Evolutionary conservation across 1,140 invertebrate species (phyloP), one percentile per base, ranked within the genome.

Genomic region (Saxidomus purpurata): DNA sequence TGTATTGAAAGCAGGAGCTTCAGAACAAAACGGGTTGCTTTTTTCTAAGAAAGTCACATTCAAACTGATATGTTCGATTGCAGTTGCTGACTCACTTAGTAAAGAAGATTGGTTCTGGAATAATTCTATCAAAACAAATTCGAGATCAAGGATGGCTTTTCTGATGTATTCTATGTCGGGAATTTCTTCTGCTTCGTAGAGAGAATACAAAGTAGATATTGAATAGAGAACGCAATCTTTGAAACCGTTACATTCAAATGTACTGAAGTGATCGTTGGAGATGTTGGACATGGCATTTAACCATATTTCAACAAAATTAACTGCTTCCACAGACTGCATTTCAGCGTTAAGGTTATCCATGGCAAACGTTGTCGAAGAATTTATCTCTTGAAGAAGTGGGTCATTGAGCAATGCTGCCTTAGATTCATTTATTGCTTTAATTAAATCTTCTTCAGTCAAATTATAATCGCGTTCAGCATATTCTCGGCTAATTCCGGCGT

Each of bases 1-100:
- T 17, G 36, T 25, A n/a, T 1, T 22, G 55, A 61, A 76, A 17
- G 19, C 25, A n/a, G 84, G 84, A 25, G 84, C 69, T 61, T 87
- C 52, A 6, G 84, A 87, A 43, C 84, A 87, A 63, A 77, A 87
- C 3, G 67, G 28, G 22, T 87, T 87, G 1, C 22, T 28, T 22
- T 34, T 11, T 4, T 55, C 8, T 43, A 87, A n/a, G 15, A 8
- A 31, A 0, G 49, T 43, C 6, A 87, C 13, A 19, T 55, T 43
- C 17, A 31, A 55, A 6, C 59, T 28, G 25, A 87, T 61, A 77
- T 19, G 4, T 1, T 49, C 31, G 28, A 63, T 55, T 17, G 40
- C 28, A 34, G n/a, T 36, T 25, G 43, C 11, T 38, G 38, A 28
- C 9, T 77, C 74, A 9, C 25, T 49, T 0, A 77, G 52, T 3